Conservation (phyloP, 92 coral and sea anemone genomes). For the Porites lobata region DNA sequence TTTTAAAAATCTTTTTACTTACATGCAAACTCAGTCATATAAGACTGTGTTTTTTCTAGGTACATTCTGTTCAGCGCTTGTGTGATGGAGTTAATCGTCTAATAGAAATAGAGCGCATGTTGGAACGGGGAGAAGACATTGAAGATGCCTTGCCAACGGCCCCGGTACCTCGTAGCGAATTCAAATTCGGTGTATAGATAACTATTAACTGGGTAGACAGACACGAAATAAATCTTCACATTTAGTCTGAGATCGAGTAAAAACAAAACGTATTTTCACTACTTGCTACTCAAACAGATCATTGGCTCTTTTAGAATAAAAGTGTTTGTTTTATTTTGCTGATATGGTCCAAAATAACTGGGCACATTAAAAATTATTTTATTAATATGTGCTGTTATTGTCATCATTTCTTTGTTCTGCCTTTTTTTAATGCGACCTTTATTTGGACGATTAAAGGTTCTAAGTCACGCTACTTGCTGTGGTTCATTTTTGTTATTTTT, state of each 20-base stretch:
- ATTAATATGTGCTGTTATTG: no score
- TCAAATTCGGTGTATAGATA: conserved; percentile 21
- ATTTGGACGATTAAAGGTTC: no score
- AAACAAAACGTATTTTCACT: background rate
- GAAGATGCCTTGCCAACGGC: conserved; percentile 46
- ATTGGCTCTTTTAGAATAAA: no score
- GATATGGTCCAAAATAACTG: no score
- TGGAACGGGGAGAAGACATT: conserved; percentile 78
- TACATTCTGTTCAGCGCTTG: conserved; percentile 66
- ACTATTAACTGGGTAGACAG: background rate
- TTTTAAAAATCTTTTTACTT: background rate
- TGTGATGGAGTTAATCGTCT: conserved; percentile 74
- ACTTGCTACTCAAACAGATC: background rate
- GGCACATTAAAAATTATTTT: no score
- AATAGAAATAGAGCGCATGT: conserved; percentile 67
- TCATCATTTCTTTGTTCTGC: no score
- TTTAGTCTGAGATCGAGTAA: background rate
- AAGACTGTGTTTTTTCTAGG: conserved; percentile 41
- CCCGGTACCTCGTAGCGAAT: conserved; percentile 7
- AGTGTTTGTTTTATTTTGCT: no score
- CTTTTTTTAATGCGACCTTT: no score
- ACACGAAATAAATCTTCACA: background rate
- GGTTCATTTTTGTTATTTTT: no score
- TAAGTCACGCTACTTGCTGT: no score
- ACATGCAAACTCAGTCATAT: background rate